These are phyloP conservation scores for Ochropacha duplaris DNA, from an alignment of 2,888 invertebrate species.

Conservation along the genomic window DNA sequence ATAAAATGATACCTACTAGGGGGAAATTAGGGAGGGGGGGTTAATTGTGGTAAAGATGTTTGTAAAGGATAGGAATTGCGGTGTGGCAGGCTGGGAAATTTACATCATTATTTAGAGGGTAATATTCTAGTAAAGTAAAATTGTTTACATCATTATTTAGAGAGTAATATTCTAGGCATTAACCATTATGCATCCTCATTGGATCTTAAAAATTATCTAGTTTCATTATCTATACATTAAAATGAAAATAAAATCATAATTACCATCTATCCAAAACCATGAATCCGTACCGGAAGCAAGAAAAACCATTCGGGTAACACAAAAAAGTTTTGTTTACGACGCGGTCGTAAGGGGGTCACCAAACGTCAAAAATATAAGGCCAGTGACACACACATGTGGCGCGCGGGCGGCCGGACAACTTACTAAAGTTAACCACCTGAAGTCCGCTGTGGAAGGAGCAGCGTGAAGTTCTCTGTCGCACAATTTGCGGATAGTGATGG, in stretches of 20 bases:
- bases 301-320: constrained; percentile 20
- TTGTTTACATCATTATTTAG: no score
- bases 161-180: no score
- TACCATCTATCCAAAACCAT: constrained; percentile 36
- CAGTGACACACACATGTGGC: constrained; percentile 42
- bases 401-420: constrained; percentile 50
- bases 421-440: constrained; percentile 62
- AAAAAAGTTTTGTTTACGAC: constrained; percentile 48
- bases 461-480: constrained; percentile 61
- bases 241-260: constrained; percentile 8
- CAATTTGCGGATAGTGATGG: constrained; percentile 40
- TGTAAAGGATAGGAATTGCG: no score
- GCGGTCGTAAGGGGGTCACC: constrained; percentile 45
- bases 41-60: no score
- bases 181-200: no score
- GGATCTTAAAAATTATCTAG: no score
- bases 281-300: constrained; percentile 37
- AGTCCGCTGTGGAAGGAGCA: constrained; percentile 43
- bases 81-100: no score
- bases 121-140: no score
- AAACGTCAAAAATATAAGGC: constrained; percentile 18
- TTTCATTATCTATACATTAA: no score
- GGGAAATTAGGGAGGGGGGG: no score
- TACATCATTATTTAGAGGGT: no score
- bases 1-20: no score